phyloP scores from a whole-genome alignment of 2,113 vertebrate genomes.

The Prietella phreatophila region DNA sequence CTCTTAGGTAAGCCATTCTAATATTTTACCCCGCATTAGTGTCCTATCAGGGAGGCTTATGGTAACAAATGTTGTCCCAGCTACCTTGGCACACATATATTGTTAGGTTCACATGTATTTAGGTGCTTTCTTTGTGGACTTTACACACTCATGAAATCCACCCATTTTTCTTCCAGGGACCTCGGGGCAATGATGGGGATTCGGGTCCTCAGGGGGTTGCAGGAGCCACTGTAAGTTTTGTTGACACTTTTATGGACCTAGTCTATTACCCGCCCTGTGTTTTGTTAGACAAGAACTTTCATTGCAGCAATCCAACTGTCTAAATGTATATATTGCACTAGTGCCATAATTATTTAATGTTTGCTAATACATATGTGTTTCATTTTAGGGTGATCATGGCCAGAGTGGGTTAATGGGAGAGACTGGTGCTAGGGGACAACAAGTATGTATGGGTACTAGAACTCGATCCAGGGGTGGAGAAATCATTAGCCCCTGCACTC shows the following conservation, averaged over 20 bases:
- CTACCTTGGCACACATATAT: neutral
- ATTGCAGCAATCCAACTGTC: neutral
- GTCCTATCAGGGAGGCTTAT: neutral
- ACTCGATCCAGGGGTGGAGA: neutral
- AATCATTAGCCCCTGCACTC: neutral
- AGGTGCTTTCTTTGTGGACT: neutral
- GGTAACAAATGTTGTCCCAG: neutral
- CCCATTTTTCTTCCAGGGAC: slow-evolving; percentile 72
- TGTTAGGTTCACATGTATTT: neutral
- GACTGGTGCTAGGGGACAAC: slow-evolving; percentile 83
- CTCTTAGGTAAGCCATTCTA: neutral
- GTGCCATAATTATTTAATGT: neutral
- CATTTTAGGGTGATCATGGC: slow-evolving; percentile 85
- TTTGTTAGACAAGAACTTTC: neutral
- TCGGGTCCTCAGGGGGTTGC: slow-evolving; percentile 84
- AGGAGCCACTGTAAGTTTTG: slow-evolving; percentile 82
- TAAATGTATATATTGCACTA: neutral
- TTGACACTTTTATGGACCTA: neutral
- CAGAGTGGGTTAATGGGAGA: slow-evolving; percentile 87
- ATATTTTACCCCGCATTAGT: neutral
- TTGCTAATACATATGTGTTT: neutral
- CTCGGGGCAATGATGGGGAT: slow-evolving; percentile 87
- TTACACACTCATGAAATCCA: neutral
- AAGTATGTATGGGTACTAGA: slow-evolving; percentile 68
- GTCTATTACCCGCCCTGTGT: neutral